These are phyloP conservation scores for Limnephilus marmoratus DNA, from an alignment of 2,888 invertebrate genomes.

Conservation along the genomic window DNA sequence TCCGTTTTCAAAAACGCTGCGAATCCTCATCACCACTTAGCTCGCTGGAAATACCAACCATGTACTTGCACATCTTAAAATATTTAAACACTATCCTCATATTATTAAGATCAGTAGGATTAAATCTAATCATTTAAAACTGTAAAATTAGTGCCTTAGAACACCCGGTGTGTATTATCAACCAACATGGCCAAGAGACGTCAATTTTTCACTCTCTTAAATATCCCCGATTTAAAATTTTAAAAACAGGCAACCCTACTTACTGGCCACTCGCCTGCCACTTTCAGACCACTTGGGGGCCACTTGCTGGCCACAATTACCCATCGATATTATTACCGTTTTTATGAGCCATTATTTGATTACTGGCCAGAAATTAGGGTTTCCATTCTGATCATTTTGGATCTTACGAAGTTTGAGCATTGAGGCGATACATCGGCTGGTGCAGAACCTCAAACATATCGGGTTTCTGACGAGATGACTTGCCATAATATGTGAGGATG, in stretches of 20 bases:
- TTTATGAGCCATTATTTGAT: slow-evolving; percentile 32
- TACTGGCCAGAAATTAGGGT: neutral
- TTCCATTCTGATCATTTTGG: neutral
- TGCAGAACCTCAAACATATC: neutral
- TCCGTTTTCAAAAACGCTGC: no score
- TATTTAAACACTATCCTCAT: no score
- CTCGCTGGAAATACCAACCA: no score
- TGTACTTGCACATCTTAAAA: no score
- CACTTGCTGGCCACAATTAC: slow-evolving; percentile 23
- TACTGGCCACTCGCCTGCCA: neutral
- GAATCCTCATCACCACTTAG: no score
- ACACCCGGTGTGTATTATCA: no score
- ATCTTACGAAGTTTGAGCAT: neutral
- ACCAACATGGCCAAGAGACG: no score
- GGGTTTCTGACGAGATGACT: neutral
- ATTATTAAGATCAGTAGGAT: no score
- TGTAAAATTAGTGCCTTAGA: no score
- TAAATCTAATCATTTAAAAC: no score
- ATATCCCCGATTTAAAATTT: neutral
- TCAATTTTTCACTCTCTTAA: no score
- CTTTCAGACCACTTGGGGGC: neutral
- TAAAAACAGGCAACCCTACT: neutral
- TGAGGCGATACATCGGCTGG: neutral
- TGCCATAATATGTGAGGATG: neutral
- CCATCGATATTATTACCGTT: slow-evolving; percentile 25